Evolutionary conservation across 2,113 vertebrate species (phyloP), one percentile per base, ranked within the genome.

Genomic region (Neomonachus schauinslandi): DNA sequence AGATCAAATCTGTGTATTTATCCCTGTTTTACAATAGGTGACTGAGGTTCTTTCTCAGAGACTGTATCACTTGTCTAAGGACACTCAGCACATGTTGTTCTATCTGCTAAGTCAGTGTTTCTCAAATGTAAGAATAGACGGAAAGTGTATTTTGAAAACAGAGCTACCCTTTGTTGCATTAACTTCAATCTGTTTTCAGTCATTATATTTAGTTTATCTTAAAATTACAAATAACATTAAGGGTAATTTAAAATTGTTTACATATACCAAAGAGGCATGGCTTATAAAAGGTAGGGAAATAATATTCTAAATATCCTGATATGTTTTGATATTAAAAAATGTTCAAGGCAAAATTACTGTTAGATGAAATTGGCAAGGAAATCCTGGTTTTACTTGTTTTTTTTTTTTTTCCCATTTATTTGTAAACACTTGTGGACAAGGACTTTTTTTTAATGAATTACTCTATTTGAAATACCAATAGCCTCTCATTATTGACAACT

Each of bases 141-240:
- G 46, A 61, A 89, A 88, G 19, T 91, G 63, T 87, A 18, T 51
- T 90, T 57, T 82, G 36, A 86, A 90, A 21, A 57, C 79, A 94
- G 89, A 81, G 7, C 0, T 71, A 77, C 5, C 1, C 1, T 90
- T 94, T 94, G 51, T 28, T 2, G 10, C n/a, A 67, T 84, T 91
- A 53, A 81, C 19, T 63, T 83, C 42, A 83, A 39, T 80, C 46
- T 74, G 5, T 46, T 93, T 82, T 63, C 31, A 55, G 57, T 94
- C 6, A 90, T 96, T 94, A 61, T 65, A 77, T 79, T 83, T 69
- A 85, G 31, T 86, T 92, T 80, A 61, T 71, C 18, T 77, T 93
- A 55, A 93, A 93, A 79, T 83, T 88, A 72, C 18, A 81, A 81
- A 85, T 89, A 89, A 57, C 19, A 86, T 76, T 85, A 63, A 81